A percentile compares a stretch with the other conserved stretches of the same genome.
Conservation (phyloP, 2,113 vertebrate genomes). For the Paratilapia polleni region DNA sequence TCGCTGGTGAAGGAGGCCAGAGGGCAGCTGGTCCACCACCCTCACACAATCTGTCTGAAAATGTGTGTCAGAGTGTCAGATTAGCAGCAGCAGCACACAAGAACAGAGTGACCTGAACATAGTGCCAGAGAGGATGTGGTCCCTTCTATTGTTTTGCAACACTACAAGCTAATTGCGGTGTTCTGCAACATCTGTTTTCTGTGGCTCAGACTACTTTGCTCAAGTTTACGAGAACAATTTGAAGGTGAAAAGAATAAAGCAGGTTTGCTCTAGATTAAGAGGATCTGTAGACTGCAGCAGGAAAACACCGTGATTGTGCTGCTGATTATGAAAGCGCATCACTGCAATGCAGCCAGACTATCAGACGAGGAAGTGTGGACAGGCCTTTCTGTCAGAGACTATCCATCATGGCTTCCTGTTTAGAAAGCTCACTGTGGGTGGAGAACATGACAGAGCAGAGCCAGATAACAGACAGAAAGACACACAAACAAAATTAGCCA, state of each 20-base stretch:
- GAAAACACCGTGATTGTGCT: neutral
- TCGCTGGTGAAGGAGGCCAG: constrained; percentile 18
- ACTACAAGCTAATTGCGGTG: constrained; percentile 13
- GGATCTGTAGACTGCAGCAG: neutral
- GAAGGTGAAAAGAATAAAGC: neutral
- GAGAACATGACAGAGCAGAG: constrained; percentile 26
- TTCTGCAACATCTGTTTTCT: constrained; percentile 18
- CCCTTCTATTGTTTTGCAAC: constrained; percentile 33
- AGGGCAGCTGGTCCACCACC: neutral
- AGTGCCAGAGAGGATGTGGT: constrained; percentile 54
- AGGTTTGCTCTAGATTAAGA: neutral
- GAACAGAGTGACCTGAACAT: constrained; percentile 42
- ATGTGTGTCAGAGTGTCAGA: constrained; percentile 31
- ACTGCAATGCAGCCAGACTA: constrained; percentile 1
- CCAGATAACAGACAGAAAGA: constrained; percentile 2
- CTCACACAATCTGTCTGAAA: neutral
- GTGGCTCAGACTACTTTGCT: neutral
- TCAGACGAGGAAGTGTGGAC: constrained; percentile 61
- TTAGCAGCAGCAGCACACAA: neutral
- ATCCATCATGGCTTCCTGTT: constrained; percentile 77
- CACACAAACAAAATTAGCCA: neutral
- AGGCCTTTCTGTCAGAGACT: constrained; percentile 52
- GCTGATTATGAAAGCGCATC: constrained; percentile 23
- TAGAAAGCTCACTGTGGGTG: constrained; percentile 46
- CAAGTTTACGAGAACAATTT: neutral